Base-by-base conservation (phyloP, 2,888 invertebrate genomes). In the Thysanoteuthis rhombus region DNA sequence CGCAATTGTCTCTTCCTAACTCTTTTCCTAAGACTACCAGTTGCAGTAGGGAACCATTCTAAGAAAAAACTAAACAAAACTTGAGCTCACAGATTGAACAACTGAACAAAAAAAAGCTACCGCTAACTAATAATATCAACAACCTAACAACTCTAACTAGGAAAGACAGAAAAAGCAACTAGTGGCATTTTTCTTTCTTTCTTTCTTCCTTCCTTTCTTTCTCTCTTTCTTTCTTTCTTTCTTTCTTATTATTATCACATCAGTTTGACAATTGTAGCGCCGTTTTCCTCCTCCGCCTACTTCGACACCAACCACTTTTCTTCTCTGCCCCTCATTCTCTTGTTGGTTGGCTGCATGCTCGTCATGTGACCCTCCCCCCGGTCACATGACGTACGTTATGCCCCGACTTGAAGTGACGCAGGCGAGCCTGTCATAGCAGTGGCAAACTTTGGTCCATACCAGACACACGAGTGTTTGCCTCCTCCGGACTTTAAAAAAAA, bases 401-500 rank as follows among this genome's bases (percentile, higher is more conserved):
- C 75, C 36, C 75, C n/a, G 75, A 75, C 36, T n/a, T 75, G 75
- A 75, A 75, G 75, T n/a, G 75, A 75, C n/a, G 75, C 75, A 75
- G 12, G 16, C 75, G 16, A 75, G 16, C 75, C 10, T 75, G 75
- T 75, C 75, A 75, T 75, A 75, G 75, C n/a, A n/a, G 75, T 75
- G 16, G n/a, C n/a, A 75, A 75, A 75, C 75, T 75, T 75, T 75
- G 75, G n/a, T 75, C 16, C 75, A 5, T 75, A 36, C n/a, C n/a
- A 36, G n/a, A 75, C 75, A 36, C 75, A n/a, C 75, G 36, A 36
- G n/a, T 75, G n/a, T 75, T 75, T 36, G 75, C 75, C 75, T 75
- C 75, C 75, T 75, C 75, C n/a, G 94, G 94, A 90, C 52, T 94
- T 38, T 92, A 93, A 8, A 94, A 40, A 47, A 94, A 90, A 93